Evolutionary conservation across 2,888 invertebrate species (phyloP), one percentile per base, ranked within the genome.

Genomic region (Aporophyla lueneburgensis): DNA sequence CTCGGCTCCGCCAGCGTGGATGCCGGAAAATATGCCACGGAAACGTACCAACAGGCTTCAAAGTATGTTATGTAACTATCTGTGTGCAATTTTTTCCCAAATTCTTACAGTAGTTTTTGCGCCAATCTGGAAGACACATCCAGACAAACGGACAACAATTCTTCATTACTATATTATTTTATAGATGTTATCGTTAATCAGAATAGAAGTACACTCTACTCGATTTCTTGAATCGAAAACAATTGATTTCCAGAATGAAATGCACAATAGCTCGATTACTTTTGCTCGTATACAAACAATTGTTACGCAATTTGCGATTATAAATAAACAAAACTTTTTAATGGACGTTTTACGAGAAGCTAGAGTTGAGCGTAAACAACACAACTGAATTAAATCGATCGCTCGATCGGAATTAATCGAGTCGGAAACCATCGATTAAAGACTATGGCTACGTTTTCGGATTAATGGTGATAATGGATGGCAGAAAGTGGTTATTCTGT

Each of bases 361-460:
- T 6, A 78, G 19, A 43, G 78, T 69, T 69, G 43, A 77, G 27
- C 40, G 54, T 63, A 63, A 66, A 61, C 54, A 66, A 80, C 43
- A 49, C 46, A 54, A 53, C 27, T 27, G 33, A 81, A 67, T 54
- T 51, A 24, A 80, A 66, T 81, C 66, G 27, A 80, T 73, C 81
- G 63, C n/a, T 65, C 56, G 33, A 69, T 51, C 58, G 61, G 62
- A 78, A 69, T 46, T 51, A 58, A 70, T 79, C 16, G 43, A 63
- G 24, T 63, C 24, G 21, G 51, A 53, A 69, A 58, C 33, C 21
- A 78, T 78, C 43, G 56, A 70, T 58, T 63, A 56, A 27, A 46
- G 62, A 56, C 53, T 54, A 40, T 40, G 51, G 49, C 56, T 51
- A 43, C 3, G 43, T 77, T 59, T 76, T 49, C 10, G 12, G 9